Conservation (phyloP, 2,797 vertebrate genomes). For the Intellagama lesueurii region DNA sequence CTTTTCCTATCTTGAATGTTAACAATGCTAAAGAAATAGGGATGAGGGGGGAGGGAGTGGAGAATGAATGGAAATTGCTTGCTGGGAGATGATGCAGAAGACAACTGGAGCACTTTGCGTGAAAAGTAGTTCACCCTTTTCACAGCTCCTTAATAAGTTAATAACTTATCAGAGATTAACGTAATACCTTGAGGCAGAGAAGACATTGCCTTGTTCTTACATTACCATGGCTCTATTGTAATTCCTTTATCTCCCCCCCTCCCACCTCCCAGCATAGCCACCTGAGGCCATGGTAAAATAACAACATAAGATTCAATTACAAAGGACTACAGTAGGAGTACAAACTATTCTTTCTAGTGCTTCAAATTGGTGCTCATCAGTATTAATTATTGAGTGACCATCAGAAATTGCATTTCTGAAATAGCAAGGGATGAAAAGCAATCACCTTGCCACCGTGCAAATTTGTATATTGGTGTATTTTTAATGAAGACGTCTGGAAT, state of each 20-base stretch:
- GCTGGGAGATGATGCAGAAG: constrained; percentile 66
- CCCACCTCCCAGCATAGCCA: constrained; percentile 72
- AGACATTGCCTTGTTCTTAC: constrained; percentile 75
- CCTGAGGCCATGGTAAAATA: constrained; percentile 74
- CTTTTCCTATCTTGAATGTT: constrained; percentile 44
- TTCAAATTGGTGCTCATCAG: constrained; percentile 68
- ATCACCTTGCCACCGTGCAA: constrained; percentile 19
- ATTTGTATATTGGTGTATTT: constrained; percentile 17
- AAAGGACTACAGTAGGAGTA: constrained; percentile 72
- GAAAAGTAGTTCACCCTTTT: constrained; percentile 75
- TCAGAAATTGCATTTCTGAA: constrained; percentile 53
- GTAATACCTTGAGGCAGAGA: constrained; percentile 79
- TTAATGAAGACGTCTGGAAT: neutral
- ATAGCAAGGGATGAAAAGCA: constrained; percentile 45
- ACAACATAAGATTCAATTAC: constrained; percentile 74
- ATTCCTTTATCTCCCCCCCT: constrained; percentile 77
- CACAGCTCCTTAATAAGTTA: constrained; percentile 79
- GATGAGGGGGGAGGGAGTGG: neutral
- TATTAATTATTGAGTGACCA: constrained; percentile 72
- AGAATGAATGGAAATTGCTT: constrained; percentile 59
- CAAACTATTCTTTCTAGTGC: constrained; percentile 69
- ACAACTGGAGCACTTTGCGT: constrained; percentile 65
- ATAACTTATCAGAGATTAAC: constrained; percentile 81
- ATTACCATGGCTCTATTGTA: constrained; percentile 77
- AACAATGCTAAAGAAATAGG: neutral